These are phyloP conservation scores for Clarias fuscus DNA, from an alignment of 2,797 vertebrate species.

Conservation along the genomic window DNA sequence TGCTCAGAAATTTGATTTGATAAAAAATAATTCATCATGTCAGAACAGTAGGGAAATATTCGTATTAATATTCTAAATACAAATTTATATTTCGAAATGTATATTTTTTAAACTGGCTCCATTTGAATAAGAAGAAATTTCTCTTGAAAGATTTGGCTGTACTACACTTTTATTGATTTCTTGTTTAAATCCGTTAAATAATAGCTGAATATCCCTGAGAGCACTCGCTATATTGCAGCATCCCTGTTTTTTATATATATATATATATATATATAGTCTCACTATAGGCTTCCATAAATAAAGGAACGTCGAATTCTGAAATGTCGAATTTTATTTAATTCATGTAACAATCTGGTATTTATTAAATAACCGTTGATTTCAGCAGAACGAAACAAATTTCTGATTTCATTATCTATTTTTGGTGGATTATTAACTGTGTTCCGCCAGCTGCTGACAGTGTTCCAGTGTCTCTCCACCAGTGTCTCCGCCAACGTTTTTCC, in stretches of 20 bases:
- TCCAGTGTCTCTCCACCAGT: background rate
- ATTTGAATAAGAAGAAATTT: background rate
- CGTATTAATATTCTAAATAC: background rate
- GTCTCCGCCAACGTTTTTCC: background rate
- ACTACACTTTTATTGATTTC: background rate
- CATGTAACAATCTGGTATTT: background rate
- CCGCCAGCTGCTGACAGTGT: background rate
- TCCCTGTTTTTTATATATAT: background rate
- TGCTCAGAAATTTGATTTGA: background rate
- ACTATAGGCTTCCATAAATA: background rate
- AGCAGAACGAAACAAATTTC: background rate
- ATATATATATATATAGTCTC: background rate
- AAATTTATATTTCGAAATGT: background rate
- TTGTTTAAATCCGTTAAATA: background rate
- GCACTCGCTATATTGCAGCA: background rate
- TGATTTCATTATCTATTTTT: background rate
- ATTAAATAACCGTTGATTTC: background rate
- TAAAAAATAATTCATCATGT: background rate
- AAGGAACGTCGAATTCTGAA: background rate
- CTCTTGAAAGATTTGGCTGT: background rate
- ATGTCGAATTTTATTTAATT: background rate
- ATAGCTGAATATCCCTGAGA: background rate
- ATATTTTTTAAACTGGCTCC: background rate
- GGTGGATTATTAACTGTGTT: background rate
- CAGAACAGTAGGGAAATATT: background rate